Conservation (phyloP, 2,797 vertebrate species). For the Diceros bicornis region DNA sequence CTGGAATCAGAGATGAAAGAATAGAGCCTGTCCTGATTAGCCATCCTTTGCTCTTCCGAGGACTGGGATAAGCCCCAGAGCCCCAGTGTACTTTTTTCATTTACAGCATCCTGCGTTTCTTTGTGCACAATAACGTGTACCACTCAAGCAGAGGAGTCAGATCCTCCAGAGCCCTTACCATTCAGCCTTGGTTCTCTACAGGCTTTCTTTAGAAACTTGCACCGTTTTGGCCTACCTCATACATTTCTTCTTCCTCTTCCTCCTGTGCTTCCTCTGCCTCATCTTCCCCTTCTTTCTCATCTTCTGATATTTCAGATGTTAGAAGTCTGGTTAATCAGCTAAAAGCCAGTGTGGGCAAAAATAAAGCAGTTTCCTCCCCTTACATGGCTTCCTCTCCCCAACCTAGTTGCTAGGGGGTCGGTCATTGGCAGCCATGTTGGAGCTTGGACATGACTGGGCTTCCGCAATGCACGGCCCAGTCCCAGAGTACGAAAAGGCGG, state of each 20-base stretch:
- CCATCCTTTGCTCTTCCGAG: not conserved
- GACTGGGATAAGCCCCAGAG: not conserved
- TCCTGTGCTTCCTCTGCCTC: not conserved
- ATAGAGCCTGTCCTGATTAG: not conserved
- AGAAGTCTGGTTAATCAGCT: constrained; percentile 5
- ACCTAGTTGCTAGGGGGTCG: not conserved
- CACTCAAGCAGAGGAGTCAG: not conserved
- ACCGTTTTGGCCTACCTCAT: not conserved
- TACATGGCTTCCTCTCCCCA: not conserved
- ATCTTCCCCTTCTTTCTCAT: constrained; percentile 7
- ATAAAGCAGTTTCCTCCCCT: not conserved
- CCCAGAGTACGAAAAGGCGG: not conserved
- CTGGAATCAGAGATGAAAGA: constrained; percentile 27
- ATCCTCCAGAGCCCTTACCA: not conserved
- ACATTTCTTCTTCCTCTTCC: not conserved
- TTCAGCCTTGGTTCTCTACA: not conserved
- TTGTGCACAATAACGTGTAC: not conserved
- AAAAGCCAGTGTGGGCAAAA: not conserved
- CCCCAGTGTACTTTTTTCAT: not conserved
- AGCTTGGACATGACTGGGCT: not conserved
- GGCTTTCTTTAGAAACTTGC: not conserved
- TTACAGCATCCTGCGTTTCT: not conserved
- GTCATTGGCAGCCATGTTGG: not conserved
- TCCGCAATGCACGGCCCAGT: not conserved
- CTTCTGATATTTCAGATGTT: not conserved